These are phyloP conservation scores for Pocillopora damicornis DNA, from an alignment of 64 coral and sea anemone genomes.

Conservation along the genomic window DNA sequence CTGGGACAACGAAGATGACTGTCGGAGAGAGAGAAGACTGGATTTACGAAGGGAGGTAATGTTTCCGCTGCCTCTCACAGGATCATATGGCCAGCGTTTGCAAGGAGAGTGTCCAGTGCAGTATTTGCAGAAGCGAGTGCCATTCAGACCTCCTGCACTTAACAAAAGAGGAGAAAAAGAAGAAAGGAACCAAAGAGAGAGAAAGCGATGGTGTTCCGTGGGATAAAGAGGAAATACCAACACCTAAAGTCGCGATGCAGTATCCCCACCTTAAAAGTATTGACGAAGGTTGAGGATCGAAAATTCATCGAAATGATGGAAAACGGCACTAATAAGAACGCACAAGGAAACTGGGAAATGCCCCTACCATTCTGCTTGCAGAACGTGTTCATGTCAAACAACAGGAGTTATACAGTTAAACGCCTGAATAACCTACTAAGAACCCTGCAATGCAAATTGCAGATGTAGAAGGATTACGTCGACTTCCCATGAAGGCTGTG, in stretches of 20 bases:
- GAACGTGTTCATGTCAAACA: conserved; percentile 24
- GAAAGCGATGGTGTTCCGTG: too few species aligned
- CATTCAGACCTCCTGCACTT: conserved; percentile 34
- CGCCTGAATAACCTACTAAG: background rate
- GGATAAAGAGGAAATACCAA: too few species aligned
- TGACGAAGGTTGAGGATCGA: conserved; percentile 7
- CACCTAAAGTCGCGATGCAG: too few species aligned
- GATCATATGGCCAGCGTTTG: conserved; percentile 33
- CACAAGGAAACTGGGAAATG: conserved; percentile 39
- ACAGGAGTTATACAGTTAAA: background rate
- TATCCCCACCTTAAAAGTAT: too few species aligned
- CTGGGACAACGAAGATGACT: too few species aligned
- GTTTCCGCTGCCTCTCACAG: conserved; percentile 37
- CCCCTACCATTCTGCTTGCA: background rate
- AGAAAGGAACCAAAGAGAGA: background rate
- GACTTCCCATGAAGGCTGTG: background rate
- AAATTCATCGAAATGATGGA: conserved; percentile 37
- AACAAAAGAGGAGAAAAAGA: background rate
- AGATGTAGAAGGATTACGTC: conserved; percentile 26
- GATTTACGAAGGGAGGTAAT: conserved; percentile 26
- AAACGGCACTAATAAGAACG: conserved; percentile 8
- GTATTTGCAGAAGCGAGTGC: conserved; percentile 12
- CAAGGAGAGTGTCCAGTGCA: conserved; percentile 2
- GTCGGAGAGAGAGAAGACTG: too few species aligned
- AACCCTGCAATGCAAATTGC: conserved; percentile 1